Evolutionary conservation across 2,797 vertebrate genomes (phyloP).

Genomic region (Hyperoplus lanceolatus): DNA sequence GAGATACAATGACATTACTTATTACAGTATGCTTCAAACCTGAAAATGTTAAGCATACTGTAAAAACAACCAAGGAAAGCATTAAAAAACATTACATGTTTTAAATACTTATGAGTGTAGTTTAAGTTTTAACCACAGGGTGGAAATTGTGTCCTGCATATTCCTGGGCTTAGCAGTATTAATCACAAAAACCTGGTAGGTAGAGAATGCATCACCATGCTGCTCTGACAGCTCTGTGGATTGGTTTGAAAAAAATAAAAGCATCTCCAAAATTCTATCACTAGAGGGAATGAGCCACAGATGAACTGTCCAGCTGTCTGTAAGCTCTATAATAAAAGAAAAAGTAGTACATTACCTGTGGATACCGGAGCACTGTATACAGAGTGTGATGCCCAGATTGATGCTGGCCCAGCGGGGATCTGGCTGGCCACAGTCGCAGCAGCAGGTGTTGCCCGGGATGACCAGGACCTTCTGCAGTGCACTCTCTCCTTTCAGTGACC

Average conservation of each 20-base stretch:
- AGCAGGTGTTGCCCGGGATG: slow-evolving; percentile 92
- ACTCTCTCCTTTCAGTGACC: slow-evolving; percentile 92
- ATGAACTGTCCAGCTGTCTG: background rate
- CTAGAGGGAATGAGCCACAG: background rate
- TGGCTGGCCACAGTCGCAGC: slow-evolving; percentile 95
- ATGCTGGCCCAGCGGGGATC: slow-evolving; percentile 99
- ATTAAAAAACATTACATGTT: background rate
- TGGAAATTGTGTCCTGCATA: background rate
- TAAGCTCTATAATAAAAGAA: background rate
- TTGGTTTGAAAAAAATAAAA: slow-evolving; percentile 1
- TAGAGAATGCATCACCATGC: background rate
- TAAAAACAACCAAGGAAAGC: background rate
- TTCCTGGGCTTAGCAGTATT: background rate
- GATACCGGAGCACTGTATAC: slow-evolving; percentile 91
- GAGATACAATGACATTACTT: background rate
- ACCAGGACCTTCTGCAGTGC: slow-evolving; percentile 93
- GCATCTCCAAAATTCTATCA: background rate
- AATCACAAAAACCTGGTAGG: background rate
- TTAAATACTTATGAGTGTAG: background rate
- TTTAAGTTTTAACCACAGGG: slow-evolving; percentile 26
- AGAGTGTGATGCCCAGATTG: slow-evolving; percentile 95
- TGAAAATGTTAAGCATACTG: background rate
- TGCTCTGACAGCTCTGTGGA: background rate
- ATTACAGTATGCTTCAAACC: background rate
- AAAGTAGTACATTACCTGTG: slow-evolving; percentile 78